Base-by-base conservation (phyloP, 2,797 vertebrate genomes). In the Pangasius larnaudii region DNA sequence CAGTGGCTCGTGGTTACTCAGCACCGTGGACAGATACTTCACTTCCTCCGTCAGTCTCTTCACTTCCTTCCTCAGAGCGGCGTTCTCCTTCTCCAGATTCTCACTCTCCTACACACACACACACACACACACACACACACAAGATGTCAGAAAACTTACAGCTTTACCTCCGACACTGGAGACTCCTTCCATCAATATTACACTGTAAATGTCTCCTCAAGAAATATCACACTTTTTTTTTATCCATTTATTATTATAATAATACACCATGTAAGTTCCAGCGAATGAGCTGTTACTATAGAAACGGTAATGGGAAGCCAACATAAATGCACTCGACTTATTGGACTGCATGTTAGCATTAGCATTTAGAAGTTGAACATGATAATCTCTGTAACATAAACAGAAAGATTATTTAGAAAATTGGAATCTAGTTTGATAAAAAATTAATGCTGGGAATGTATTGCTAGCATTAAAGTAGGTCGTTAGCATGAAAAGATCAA, bases 81-180 rank as follows among this genome's bases (percentile, higher is more conserved):
- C 96, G 0, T 99, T 99, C 90, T 98, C 97, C 89, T 97, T 98
- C 95, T 99, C 98, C 93, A 99, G 92, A 93, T 96, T 97, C 92
- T 99, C 98, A 0, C 98, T 99, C 92, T 99, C 99, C 99, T 99
- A 94, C 84, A 92, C 59, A 92, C 63, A 90, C 14, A 90, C n/a
- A 89, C 27, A 7, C 22, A 89, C 65, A 89, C 13, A 90, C n/a
- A 89, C 65, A 89, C 13, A 90, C n/a, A 89, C 22, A 7, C 19
- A 89, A 42, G 9, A 27, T 27, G 14, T 74, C 19, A 10, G 71
- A 46, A 46, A 27, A 13, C 27, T 3, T 65, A 11, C 13, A 18
- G 30, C 67, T 69, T 69, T 36, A 36, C 67, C 67, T 69, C 71
- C 14, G 33, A 39, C 19, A 39, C 53, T 80, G 36, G 22, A 81